Evolutionary conservation across 2,113 vertebrate genomes (phyloP).

Genomic region (Silurus meridionalis): DNA sequence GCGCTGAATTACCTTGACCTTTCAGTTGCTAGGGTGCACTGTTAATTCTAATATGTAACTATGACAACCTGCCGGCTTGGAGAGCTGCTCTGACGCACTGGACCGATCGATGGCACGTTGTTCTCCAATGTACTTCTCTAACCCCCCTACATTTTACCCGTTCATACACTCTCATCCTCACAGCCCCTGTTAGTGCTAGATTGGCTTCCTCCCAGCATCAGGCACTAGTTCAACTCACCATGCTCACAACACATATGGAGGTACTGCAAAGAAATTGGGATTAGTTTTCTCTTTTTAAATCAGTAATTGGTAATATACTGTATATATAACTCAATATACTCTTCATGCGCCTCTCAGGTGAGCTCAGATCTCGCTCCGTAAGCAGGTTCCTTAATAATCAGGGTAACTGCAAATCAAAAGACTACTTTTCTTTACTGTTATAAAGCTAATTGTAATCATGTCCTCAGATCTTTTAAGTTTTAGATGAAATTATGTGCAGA

Average conservation of each 20-base stretch:
- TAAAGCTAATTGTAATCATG: background rate
- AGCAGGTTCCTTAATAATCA: conserved; percentile 1
- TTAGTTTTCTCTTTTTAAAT: background rate
- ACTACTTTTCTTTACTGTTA: background rate
- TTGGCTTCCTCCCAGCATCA: conserved; percentile 24
- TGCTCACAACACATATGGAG: background rate
- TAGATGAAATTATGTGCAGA: background rate
- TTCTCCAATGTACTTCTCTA: conserved; percentile 41
- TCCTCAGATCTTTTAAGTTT: background rate
- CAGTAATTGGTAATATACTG: background rate
- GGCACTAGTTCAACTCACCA: conserved; percentile 35
- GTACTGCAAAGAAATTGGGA: background rate
- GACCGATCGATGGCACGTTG: conserved; percentile 50
- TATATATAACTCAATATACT: background rate
- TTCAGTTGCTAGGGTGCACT: conserved; percentile 55
- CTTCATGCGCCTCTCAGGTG: background rate
- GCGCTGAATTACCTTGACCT: conserved; percentile 56
- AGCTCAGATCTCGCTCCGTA: background rate
- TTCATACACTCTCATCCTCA: conserved; percentile 21
- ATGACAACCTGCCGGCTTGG: conserved; percentile 53
- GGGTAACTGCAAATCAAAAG: background rate
- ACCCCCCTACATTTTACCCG: conserved; percentile 19
- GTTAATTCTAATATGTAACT: conserved; percentile 58
- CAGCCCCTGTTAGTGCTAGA: conserved; percentile 11
- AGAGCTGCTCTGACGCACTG: conserved; percentile 48